Evolutionary conservation across 2,113 vertebrate species (phyloP).

Genomic region (Labeo rohita): DNA sequence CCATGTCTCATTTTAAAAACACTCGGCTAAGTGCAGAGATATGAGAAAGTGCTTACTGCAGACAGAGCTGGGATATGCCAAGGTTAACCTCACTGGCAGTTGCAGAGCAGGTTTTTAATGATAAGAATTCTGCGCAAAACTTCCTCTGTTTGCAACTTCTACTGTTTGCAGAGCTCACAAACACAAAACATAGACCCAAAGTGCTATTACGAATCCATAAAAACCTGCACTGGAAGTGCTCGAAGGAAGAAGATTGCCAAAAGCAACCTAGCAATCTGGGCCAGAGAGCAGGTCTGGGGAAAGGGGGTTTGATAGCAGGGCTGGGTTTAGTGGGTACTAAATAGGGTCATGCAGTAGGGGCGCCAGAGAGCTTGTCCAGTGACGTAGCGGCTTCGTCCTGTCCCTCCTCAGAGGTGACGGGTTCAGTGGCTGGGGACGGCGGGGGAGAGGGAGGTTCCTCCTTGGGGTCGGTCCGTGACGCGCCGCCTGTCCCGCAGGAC

Average conservation of each 20-base stretch:
- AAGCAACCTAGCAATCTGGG: constrained; percentile 39
- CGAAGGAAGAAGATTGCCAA: constrained; percentile 15
- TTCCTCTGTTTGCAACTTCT: background rate
- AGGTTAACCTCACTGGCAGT: constrained; percentile 53
- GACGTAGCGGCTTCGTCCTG: constrained; percentile 58
- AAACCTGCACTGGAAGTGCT: constrained; percentile 53
- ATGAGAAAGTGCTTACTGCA: constrained; percentile 47
- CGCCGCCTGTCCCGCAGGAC: constrained; percentile 59
- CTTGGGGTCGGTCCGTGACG: constrained; percentile 31
- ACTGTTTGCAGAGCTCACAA: background rate
- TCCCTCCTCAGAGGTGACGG: constrained; percentile 58
- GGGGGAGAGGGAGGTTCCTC: constrained; percentile 69
- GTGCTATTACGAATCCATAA: background rate
- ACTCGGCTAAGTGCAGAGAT: constrained; percentile 32
- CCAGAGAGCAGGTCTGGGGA: constrained; percentile 33
- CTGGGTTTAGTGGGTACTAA: constrained; percentile 36
- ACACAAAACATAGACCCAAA: constrained; percentile 6
- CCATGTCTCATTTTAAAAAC: constrained; percentile 5
- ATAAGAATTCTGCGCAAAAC: constrained; percentile 8
- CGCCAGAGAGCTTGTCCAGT: constrained; percentile 57
- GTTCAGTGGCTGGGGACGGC: constrained; percentile 65
- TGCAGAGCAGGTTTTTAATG: constrained; percentile 56
- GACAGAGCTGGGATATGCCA: constrained; percentile 56
- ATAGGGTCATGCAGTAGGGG: constrained; percentile 68
- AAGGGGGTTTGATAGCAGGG: constrained; percentile 16